A percentile compares a stretch with the other conserved stretches of the same genome.
Evolutionary conservation across 2,888 invertebrate species (phyloP).

Genomic region (Yponomeuta plumbellus): DNA sequence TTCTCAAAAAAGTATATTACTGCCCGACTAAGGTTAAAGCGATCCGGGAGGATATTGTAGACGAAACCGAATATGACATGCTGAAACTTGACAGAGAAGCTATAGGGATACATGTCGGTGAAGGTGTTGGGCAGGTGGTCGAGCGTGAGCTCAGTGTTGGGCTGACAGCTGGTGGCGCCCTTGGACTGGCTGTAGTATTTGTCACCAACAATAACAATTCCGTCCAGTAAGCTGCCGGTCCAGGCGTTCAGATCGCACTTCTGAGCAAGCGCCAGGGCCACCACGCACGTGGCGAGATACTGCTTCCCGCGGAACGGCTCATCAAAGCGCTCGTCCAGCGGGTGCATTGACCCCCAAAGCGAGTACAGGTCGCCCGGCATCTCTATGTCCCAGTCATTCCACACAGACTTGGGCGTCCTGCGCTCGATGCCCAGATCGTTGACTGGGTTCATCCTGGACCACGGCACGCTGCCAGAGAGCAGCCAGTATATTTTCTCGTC

Average conservation of each 20-base stretch:
- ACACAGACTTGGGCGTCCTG: constrained; percentile 54
- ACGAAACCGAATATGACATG: constrained; percentile 78
- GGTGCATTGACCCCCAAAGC: constrained; percentile 80
- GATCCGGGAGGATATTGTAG: constrained; percentile 71
- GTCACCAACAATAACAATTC: constrained; percentile 77
- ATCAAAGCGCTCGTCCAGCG: constrained; percentile 74
- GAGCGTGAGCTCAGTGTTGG: constrained; percentile 75
- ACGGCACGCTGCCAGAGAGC: constrained; percentile 56
- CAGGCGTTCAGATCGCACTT: constrained; percentile 79
- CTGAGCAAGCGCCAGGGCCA: constrained; percentile 76
- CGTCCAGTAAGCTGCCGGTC: constrained; percentile 79
- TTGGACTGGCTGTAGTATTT: constrained; percentile 73
- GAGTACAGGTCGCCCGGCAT: constrained; percentile 81
- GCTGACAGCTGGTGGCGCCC: constrained; percentile 48
- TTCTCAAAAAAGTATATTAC: constrained; percentile 77
- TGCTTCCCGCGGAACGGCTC: constrained; percentile 78
- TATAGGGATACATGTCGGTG: constrained; percentile 73
- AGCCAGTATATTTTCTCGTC: constrained; percentile 72
- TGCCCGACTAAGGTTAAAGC: constrained; percentile 80
- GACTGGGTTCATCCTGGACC: constrained; percentile 53
- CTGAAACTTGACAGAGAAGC: constrained; percentile 74
- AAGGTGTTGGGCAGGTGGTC: constrained; percentile 75
- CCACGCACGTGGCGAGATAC: constrained; percentile 75
- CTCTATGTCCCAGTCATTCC: constrained; percentile 83
- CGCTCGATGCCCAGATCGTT: constrained; percentile 58